phyloP scores from a whole-genome alignment of 2,888 invertebrate species.

The Philaethria dido region DNA sequence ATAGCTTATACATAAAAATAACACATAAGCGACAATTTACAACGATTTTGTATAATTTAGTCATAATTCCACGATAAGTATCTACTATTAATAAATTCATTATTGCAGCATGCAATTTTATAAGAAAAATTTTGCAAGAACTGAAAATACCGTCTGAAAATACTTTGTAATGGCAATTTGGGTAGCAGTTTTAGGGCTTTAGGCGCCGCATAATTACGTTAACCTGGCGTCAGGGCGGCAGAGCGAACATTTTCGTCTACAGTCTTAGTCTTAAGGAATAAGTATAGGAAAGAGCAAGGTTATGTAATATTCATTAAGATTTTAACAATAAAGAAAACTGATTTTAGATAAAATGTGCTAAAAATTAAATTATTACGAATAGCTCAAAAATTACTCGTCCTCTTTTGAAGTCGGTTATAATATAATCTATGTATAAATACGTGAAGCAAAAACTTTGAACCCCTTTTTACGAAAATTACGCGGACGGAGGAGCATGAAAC shows the following conservation, averaged over 20 bases:
- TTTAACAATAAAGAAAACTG: too few species aligned
- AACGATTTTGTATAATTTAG: too few species aligned
- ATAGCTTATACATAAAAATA: too few species aligned
- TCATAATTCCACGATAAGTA: not conserved
- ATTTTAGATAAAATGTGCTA: too few species aligned
- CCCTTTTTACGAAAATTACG: too few species aligned
- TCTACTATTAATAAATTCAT: not conserved
- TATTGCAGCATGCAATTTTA: not conserved
- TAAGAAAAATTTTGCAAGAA: not conserved
- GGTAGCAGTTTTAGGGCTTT: slow-evolving; percentile 44
- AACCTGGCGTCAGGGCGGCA: slow-evolving; percentile 36
- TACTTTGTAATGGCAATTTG: slow-evolving; percentile 43
- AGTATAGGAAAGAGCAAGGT: not conserved
- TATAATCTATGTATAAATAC: too few species aligned
- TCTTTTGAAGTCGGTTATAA: too few species aligned
- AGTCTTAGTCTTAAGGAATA: slow-evolving; percentile 13
- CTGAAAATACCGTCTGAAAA: slow-evolving; percentile 28
- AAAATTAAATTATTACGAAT: too few species aligned
- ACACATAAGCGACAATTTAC: too few species aligned
- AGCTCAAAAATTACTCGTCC: too few species aligned
- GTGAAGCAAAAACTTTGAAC: too few species aligned
- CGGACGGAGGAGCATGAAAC: too few species aligned
- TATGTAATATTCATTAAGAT: not conserved
- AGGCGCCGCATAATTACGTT: slow-evolving; percentile 44
- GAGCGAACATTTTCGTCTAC: slow-evolving; percentile 18